phyloP scores from a whole-genome alignment of 2,888 invertebrate genomes.

The Chrysodeixis includens region DNA sequence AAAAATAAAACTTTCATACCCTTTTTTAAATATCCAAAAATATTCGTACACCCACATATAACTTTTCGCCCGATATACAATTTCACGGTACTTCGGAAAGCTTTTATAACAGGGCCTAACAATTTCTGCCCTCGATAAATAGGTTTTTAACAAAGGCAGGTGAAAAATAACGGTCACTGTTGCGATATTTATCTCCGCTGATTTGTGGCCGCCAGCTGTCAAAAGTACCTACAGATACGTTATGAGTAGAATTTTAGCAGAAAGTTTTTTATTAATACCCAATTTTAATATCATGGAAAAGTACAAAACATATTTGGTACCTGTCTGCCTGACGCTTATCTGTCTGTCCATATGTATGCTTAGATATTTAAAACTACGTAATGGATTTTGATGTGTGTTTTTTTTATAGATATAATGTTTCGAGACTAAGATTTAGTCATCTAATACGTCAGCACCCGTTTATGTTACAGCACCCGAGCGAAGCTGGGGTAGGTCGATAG shows the following conservation, averaged over 20 bases:
- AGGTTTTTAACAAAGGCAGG: conserved; percentile 22
- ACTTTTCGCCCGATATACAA: background rate
- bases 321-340: too few relatives aligned
- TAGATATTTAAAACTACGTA: too few relatives aligned
- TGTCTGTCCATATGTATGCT: too few relatives aligned
- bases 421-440: too few relatives aligned
- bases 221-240: background rate
- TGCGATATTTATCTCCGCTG: conserved; percentile 24
- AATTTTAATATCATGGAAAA: background rate
- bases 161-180: conserved; percentile 26
- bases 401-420: too few relatives aligned
- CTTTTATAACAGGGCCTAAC: conserved; percentile 1
- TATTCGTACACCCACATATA: background rate
- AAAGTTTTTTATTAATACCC: background rate
- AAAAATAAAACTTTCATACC: too few relatives aligned
- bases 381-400: too few relatives aligned
- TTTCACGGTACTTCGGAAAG: background rate
- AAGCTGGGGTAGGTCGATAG: too few relatives aligned
- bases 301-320: too few relatives aligned
- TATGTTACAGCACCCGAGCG: too few relatives aligned
- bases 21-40: background rate
- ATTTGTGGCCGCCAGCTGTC: conserved; percentile 21
- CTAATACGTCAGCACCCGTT: too few relatives aligned
- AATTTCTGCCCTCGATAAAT: conserved; percentile 29
- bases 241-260: background rate